These are phyloP conservation scores for Phengaris alcon DNA, from an alignment of 2,888 invertebrate species.

Conservation along the genomic window DNA sequence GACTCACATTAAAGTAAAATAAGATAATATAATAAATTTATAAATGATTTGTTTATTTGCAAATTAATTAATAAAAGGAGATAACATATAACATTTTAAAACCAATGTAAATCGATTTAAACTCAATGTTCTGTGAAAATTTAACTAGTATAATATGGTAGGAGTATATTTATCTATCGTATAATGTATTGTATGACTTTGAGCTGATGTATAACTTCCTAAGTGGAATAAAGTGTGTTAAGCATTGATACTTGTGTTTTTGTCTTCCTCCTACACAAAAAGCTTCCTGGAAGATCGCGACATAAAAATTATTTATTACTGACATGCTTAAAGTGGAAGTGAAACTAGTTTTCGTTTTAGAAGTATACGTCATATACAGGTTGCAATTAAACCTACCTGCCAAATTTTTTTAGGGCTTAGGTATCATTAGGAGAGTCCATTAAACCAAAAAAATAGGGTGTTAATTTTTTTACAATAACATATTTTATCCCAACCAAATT, in stretches of 20 bases:
- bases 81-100: not conserved
- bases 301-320: not conserved
- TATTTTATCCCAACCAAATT: no score
- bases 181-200: conserved; percentile 35
- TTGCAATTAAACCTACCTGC: no score
- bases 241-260: conserved; percentile 49
- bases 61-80: not conserved
- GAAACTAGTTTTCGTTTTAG: no score
- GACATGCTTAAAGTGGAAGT: not conserved
- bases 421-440: no score
- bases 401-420: no score
- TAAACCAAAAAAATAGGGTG: no score
- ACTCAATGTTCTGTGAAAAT: conserved; percentile 17
- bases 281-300: not conserved
- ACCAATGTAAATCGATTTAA: conserved; percentile 25
- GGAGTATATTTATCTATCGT: conserved; percentile 28
- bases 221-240: conserved; percentile 61
- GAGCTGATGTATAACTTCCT: conserved; percentile 48
- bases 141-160: conserved; percentile 22
- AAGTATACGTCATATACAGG: no score
- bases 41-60: not conserved
- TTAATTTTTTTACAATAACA: no score
- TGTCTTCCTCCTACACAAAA: conserved; percentile 14
- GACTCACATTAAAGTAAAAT: not conserved
- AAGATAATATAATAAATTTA: not conserved